Evolutionary conservation across 2,888 invertebrate genomes (phyloP), one percentile per base, ranked within the genome.

Genomic region (Philopedon plagiatum): DNA sequence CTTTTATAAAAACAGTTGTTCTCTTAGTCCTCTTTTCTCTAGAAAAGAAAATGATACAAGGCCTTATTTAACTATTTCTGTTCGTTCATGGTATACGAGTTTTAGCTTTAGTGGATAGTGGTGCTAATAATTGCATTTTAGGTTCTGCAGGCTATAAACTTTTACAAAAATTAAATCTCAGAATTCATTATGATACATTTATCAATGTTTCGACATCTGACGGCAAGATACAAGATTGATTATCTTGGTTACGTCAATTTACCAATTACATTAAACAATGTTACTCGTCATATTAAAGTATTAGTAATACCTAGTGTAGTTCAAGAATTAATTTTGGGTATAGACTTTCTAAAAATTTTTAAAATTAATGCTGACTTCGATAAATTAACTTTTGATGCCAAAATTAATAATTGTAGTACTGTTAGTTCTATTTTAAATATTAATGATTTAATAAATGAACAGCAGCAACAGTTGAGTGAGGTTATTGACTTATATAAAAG

Each of bases 401-500:
- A n/a, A n/a, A n/a, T n/a, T n/a, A n/a, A n/a, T n/a, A n/a, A n/a
- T n/a, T n/a, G n/a, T n/a, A n/a, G n/a, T n/a, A n/a, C n/a, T n/a
- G n/a, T n/a, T n/a, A n/a, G n/a, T n/a, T n/a, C n/a, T n/a, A n/a
- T n/a, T n/a, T n/a, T n/a, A n/a, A n/a, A n/a, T n/a, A n/a, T n/a
- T n/a, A n/a, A n/a, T n/a, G n/a, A n/a, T n/a, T n/a, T n/a, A n/a
- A n/a, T n/a, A n/a, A n/a, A n/a, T n/a, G 23, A 39, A 39, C 26
- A 66, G 18, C 8, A 23, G 2, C 9, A 4, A n/a, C 13, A 66
- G 13, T 15, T 66, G 5, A 5, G 19, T 51, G 7, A 29, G 60
- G 26, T 39, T 11, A 58, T 26, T 26, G 32, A 51, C 2, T 34
- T 66, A 13, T 66, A 23, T 32, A 57, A 58, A 41, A 18, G 26